Conservation (phyloP, 2,888 invertebrate genomes). For the Lycia hirtaria region DNA sequence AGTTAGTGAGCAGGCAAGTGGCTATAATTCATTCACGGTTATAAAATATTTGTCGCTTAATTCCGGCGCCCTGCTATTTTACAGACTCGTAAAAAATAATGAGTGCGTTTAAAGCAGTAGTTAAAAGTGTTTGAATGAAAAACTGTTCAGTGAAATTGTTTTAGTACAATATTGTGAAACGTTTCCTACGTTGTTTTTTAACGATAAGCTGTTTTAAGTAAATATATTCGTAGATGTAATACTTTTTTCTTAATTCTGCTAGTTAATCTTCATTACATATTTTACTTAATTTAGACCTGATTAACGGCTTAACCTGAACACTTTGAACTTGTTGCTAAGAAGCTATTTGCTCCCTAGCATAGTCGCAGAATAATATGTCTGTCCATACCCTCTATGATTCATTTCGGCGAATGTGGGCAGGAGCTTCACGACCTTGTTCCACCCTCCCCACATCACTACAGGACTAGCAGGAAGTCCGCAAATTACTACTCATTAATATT, state of each 20-base stretch:
- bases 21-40: slow-evolving; percentile 2
- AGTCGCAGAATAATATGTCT: too few relatives aligned
- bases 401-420: too few relatives aligned
- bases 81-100: slow-evolving; percentile 19
- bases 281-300: too few relatives aligned
- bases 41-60: slow-evolving; percentile 23
- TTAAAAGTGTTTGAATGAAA: slow-evolving; percentile 6
- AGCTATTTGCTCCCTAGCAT: too few relatives aligned
- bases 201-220: background rate
- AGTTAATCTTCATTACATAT: too few relatives aligned
- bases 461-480: too few relatives aligned
- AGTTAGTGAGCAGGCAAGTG: slow-evolving; percentile 3
- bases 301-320: too few relatives aligned
- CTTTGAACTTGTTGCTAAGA: too few relatives aligned
- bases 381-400: too few relatives aligned
- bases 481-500: too few relatives aligned
- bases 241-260: background rate
- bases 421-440: too few relatives aligned
- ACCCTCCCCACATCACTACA: too few relatives aligned
- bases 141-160: slow-evolving; percentile 1
- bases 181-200: background rate
- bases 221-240: background rate
- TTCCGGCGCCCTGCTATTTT: slow-evolving; percentile 15
- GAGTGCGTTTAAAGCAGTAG: background rate
- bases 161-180: background rate